Base-by-base conservation (phyloP, 2,888 invertebrate genomes). In the Aquatica leii region DNA sequence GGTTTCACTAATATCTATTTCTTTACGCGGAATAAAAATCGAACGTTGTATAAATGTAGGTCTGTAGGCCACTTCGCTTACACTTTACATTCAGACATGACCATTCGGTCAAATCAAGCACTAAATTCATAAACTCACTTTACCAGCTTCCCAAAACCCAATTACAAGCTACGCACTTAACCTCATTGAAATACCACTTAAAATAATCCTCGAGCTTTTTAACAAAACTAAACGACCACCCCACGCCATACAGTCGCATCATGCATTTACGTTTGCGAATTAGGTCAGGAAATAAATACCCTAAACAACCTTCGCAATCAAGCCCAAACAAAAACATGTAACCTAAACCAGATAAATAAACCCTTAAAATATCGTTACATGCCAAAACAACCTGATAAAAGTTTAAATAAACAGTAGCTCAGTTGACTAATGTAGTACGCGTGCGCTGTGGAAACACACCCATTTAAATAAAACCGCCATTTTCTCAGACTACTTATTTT, bases 1-100 rank as follows among this genome's bases (percentile, higher is more conserved):
- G 78, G 81, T 81, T 82, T 78, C 80, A 79, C 80, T 77, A 80
- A 81, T 80, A 77, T 80, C 79, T 78, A 78, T 79, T 80, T 80
- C 82, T 81, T 83, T 83, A 78, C 80, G 80, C 79, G 78, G 80
- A 81, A 79, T 82, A 83, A 82, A 82, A 85, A 84, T 86, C 80
- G 86, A 86, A 86, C 86, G 85, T 86, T 86, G 85, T 85, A 84
- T 84, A 85, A 90, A 91, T 90, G 90, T 91, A 91, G 91, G 91
- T 91, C 90, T 91, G 87, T 91, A 90, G 91, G 91, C 90, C 91
- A 91, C 90, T 90, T 89, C 89, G 89, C 90, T 89, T 90, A 89
- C 89, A 90, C 90, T 88, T 87, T 88, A 87, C 89, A 89, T 87
- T 87, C 87, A 87, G 87, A 88, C 87, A 86, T 86, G 84, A 88